phyloP scores from a whole-genome alignment of 2,888 invertebrate genomes.

The Frankliniella fusca region DNA sequence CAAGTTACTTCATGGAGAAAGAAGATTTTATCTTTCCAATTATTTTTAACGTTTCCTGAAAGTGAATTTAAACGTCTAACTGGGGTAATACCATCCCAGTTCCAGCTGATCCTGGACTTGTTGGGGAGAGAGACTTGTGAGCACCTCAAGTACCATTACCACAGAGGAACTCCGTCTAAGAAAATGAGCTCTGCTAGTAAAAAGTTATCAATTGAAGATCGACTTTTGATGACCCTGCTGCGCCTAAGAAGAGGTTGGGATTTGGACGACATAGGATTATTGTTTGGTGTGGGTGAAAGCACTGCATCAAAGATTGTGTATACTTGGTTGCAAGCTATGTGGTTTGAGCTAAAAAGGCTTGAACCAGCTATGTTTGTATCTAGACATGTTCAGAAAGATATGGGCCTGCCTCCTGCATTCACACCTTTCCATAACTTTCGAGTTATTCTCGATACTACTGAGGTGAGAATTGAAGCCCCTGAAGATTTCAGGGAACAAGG shows the following conservation, averaged over 20 bases:
- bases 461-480: background rate
- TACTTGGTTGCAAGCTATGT: background rate
- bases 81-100: background rate
- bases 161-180: background rate
- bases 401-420: background rate
- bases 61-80: background rate
- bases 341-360: background rate
- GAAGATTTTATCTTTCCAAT: background rate
- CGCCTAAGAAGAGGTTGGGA: background rate
- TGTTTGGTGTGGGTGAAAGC: background rate
- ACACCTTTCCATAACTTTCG: background rate
- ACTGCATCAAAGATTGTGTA: background rate
- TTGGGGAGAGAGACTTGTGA: background rate
- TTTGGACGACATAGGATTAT: background rate
- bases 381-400: background rate
- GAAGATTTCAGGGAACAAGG: background rate
- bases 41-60: background rate
- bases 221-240: background rate
- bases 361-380: background rate
- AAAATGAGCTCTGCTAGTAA: background rate
- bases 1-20: background rate
- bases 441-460: background rate
- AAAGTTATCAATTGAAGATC: background rate
- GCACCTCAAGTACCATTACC: background rate
- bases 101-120: background rate